These are phyloP conservation scores for Mirounga angustirostris DNA, from an alignment of 2,113 vertebrate genomes.

Conservation along the genomic window DNA sequence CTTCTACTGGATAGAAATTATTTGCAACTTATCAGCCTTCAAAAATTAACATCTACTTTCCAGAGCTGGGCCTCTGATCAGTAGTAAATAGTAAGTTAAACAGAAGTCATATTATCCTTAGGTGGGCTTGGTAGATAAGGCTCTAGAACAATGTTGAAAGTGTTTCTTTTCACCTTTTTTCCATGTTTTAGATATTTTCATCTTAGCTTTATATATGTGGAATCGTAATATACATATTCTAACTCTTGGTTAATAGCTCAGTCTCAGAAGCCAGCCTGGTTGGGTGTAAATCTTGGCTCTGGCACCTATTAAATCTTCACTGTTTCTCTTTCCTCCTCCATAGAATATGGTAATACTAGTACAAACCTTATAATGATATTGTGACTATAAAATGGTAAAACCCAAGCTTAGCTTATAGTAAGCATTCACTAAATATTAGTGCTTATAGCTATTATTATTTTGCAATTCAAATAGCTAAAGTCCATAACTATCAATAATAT, in stretches of 20 bases:
- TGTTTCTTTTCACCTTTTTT: background rate
- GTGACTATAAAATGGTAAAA: background rate
- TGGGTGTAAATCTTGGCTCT: background rate
- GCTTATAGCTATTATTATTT: background rate
- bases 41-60: background rate
- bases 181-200: background rate
- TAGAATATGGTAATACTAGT: background rate
- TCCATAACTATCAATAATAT: background rate
- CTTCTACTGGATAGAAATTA: background rate
- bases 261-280: background rate
- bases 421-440: background rate
- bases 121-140: background rate
- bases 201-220: background rate
- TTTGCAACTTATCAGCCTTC: background rate
- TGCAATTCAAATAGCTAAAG: background rate
- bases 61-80: background rate
- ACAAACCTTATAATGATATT: background rate
- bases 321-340: background rate
- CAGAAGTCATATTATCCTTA: too few relatives aligned
- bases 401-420: background rate
- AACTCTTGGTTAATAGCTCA: background rate
- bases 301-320: background rate
- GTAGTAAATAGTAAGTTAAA: background rate
- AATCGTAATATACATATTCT: background rate
- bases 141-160: background rate